phyloP scores from a whole-genome alignment of 1,140 invertebrate species.

The Dendrolimus punctatus region DNA sequence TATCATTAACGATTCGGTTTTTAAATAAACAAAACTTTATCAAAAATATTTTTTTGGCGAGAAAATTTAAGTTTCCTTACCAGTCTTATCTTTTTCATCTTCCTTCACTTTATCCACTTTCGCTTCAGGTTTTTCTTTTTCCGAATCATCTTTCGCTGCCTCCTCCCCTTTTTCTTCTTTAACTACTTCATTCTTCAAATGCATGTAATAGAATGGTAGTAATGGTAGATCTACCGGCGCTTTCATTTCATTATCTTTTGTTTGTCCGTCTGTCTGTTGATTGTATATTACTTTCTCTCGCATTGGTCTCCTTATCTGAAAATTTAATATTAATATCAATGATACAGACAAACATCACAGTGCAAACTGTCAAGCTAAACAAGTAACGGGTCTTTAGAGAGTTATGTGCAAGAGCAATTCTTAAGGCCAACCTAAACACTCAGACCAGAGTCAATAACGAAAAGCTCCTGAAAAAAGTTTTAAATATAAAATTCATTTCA shows the following conservation, averaged over 20 bases:
- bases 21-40: no score
- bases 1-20: no score
- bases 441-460: no score
- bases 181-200: conserved; percentile 14
- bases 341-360: no score
- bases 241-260: conserved; percentile 17
- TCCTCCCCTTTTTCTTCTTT: conserved; percentile 17
- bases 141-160: conserved; percentile 14
- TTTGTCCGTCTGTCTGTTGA: conserved; percentile 15
- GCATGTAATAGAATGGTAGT: conserved; percentile 17
- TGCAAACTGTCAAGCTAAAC: no score
- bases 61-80: background rate
- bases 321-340: background rate
- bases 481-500: no score
- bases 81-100: conserved; percentile 14
- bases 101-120: conserved; percentile 9
- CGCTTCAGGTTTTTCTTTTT: background rate
- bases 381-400: no score
- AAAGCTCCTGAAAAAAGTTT: no score
- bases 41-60: no score
- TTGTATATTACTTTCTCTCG: conserved; percentile 34
- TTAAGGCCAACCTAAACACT: no score
- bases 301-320: conserved; percentile 46
- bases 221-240: conserved; percentile 11
- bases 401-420: no score